Evolutionary conservation across 2,797 vertebrate species (phyloP), one percentile per base, ranked within the genome.

Genomic region (Glossophaga mutica): DNA sequence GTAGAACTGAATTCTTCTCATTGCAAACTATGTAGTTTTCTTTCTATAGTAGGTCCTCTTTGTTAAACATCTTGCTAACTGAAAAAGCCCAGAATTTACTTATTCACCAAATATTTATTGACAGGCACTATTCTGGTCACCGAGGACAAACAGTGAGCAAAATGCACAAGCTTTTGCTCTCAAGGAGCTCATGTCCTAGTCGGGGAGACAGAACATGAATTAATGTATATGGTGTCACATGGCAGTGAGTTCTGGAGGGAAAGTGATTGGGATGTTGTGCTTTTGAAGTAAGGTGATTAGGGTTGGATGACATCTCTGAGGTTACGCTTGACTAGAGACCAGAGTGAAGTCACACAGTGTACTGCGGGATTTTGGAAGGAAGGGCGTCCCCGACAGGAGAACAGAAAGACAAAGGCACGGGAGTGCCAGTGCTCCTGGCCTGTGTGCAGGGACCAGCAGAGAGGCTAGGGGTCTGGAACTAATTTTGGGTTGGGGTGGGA

Each of bases 51-150:
- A 78, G 7, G 9, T 55, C 5, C 32, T 88, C 8, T 94, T 65
- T 68, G 78, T 90, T 82, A 83, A 92, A 86, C 19, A 78, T 76
- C 26, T 89, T 71, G 26, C 10, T 92, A 87, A 81, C 16, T 29
- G 46, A 87, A 81, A 2, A 93, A 34, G 2, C 34, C 1, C 10
- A 76, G 76, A 29, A 42, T 92, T 34, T 82, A 3, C 44, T 83
- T 57, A 83, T 79, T 87, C 19, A 76, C 81, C 26, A 95, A 84
- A 73, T 94, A 59, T 87, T 65, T 90, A 76, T 32, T 92, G 50
- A 73, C 4, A 48, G 29, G 22, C 32, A 44, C 42, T 92, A 6
- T 65, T 93, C 9, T 91, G 37, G 14, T 39, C 44, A 57, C 18
- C 3, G 11, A 73, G 37, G 32, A 84, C 22, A 62, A 9, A 77